phyloP scores from a whole-genome alignment of 2,113 vertebrate species.

The Corapipo altera region DNA sequence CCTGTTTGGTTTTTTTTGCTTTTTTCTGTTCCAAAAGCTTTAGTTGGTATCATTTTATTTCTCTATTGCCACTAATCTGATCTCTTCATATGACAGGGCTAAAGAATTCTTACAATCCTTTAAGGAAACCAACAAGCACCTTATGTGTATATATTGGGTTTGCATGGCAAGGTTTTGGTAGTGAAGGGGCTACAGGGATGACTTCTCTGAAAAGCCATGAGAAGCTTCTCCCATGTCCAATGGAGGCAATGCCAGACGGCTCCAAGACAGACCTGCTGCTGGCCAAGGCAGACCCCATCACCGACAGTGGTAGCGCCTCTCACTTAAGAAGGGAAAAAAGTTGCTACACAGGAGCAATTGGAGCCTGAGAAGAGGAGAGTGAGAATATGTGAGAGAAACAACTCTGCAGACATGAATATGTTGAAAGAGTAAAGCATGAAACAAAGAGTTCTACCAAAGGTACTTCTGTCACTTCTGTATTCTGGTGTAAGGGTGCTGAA shows the following conservation, averaged over 20 bases:
- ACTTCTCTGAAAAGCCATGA: background rate
- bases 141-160: background rate
- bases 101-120: background rate
- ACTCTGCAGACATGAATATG: background rate
- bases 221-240: background rate
- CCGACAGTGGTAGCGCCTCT: fast-evolving
- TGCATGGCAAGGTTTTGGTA: background rate
- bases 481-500: background rate
- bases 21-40: background rate
- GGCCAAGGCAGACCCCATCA: background rate
- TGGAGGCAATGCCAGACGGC: background rate
- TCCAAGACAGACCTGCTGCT: background rate
- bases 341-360: background rate
- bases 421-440: background rate
- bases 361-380: background rate
- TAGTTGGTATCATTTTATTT: background rate
- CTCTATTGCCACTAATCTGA: background rate
- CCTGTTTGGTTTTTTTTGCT: background rate
- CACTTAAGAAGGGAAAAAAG: background rate
- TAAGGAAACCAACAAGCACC: background rate
- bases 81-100: background rate
- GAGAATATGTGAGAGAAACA: background rate
- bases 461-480: background rate
- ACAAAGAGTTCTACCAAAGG: background rate
- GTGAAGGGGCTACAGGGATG: background rate